phyloP scores from a whole-genome alignment of 2,113 vertebrate genomes.

The Thunnus maccoyii region DNA sequence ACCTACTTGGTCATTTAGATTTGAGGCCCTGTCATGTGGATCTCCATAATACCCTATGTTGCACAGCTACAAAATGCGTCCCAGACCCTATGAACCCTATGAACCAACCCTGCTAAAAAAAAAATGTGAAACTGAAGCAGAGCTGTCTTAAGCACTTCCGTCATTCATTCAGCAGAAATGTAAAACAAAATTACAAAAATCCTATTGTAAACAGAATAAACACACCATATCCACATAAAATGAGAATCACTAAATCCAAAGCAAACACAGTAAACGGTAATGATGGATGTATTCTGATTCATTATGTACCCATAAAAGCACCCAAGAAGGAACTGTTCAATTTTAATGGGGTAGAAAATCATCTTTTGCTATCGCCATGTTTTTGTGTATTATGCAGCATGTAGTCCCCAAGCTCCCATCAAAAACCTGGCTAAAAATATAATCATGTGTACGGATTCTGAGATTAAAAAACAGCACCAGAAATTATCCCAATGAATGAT shows the following conservation, averaged over 20 bases:
- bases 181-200: slow-evolving; percentile 14
- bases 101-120: not conserved
- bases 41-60: slow-evolving; percentile 1
- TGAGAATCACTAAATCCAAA: not conserved
- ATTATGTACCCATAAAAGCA: slow-evolving; percentile 22
- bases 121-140: not conserved
- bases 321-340: not conserved
- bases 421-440: slow-evolving; percentile 33
- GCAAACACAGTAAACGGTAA: not conserved
- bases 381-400: slow-evolving; percentile 21
- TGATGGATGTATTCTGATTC: slow-evolving; percentile 23
- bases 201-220: not conserved
- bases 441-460: slow-evolving; percentile 28
- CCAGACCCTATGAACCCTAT: not conserved
- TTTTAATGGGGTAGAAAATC: slow-evolving; percentile 23
- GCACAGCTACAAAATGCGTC: not conserved
- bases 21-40: not conserved
- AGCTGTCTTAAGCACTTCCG: not conserved
- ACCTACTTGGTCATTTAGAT: not conserved
- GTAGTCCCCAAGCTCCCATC: slow-evolving; percentile 5
- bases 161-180: not conserved
- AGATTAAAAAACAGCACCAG: slow-evolving; percentile 5
- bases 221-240: not conserved
- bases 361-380: slow-evolving; percentile 13
- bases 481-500: slow-evolving; percentile 17